Percentiles rank a stretch among this genome's conserved stretches.
These are phyloP conservation scores for Diabrotica undecimpunctata DNA, from an alignment of 1,140 invertebrate genomes.

Conservation along the genomic window DNA sequence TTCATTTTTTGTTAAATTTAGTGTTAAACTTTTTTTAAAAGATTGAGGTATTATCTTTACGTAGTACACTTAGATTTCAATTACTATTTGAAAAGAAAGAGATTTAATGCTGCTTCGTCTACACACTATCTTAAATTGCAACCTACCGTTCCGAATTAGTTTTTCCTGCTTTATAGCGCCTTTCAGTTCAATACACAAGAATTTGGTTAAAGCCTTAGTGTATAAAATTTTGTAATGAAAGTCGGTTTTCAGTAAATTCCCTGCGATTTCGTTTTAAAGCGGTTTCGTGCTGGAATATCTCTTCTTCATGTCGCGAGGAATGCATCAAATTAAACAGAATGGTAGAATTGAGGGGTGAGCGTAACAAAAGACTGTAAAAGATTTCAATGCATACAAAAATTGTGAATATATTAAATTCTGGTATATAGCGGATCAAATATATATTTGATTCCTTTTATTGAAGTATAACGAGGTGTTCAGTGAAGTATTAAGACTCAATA, in stretches of 20 bases:
- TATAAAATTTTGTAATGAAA: background rate
- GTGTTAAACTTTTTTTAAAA: too few relatives aligned
- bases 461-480: too few relatives aligned
- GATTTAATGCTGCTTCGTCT: too few relatives aligned
- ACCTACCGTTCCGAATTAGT: background rate
- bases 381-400: background rate
- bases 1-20: too few relatives aligned
- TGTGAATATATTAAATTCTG: too few relatives aligned
- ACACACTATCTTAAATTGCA: too few relatives aligned
- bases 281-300: background rate
- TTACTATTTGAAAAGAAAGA: too few relatives aligned
- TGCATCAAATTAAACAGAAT: background rate
- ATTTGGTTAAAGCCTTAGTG: constrained; percentile 1
- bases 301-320: background rate
- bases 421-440: too few relatives aligned
- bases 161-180: background rate
- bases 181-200: background rate
- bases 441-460: too few relatives aligned
- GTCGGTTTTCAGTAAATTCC: background rate
- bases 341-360: background rate
- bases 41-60: too few relatives aligned
- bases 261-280: background rate
- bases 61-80: too few relatives aligned
- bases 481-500: too few relatives aligned
- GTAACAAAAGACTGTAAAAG: background rate